Evolutionary conservation across 2,113 vertebrate genomes (phyloP).

Genomic region (Odontesthes bonariensis): DNA sequence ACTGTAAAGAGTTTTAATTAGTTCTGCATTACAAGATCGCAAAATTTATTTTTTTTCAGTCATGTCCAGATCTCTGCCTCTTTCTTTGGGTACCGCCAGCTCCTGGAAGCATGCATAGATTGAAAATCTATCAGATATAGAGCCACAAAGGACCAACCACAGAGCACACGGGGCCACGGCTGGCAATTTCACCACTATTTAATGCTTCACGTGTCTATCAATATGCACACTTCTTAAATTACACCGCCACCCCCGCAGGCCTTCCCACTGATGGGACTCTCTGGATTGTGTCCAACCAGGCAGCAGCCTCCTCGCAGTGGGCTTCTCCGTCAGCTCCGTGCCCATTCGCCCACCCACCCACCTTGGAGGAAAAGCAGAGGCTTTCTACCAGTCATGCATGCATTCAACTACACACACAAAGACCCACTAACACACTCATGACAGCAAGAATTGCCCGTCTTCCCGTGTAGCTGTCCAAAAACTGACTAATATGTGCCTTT

Average conservation of each 20-base stretch:
- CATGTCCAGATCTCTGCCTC: constrained; percentile 29
- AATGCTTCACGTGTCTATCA: constrained; percentile 70
- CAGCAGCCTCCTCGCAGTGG: constrained; percentile 51
- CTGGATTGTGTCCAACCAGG: constrained; percentile 70
- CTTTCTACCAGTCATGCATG: constrained; percentile 55
- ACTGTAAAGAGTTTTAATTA: constrained; percentile 47
- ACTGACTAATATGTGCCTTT: constrained; percentile 38
- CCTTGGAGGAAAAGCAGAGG: constrained; percentile 34
- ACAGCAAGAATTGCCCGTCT: constrained; percentile 36
- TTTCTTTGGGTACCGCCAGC: constrained; percentile 13
- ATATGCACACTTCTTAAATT: constrained; percentile 73
- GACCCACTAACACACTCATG: constrained; percentile 21
- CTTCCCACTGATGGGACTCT: constrained; percentile 60
- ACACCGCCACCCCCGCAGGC: constrained; percentile 61
- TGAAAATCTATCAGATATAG: constrained; percentile 25
- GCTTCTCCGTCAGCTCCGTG: constrained; percentile 29
- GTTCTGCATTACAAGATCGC: constrained; percentile 65
- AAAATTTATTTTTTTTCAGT: constrained; percentile 23
- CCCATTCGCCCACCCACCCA: constrained; percentile 46
- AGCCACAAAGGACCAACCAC: constrained; percentile 46
- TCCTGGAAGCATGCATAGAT: constrained; percentile 22
- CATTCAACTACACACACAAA: constrained; percentile 19
- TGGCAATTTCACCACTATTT: constrained; percentile 62
- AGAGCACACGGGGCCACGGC: constrained; percentile 49
- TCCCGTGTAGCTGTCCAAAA: constrained; percentile 62